These are phyloP conservation scores for Tetanocera ferruginea DNA, from an alignment of 2,888 invertebrate genomes.

Conservation along the genomic window DNA sequence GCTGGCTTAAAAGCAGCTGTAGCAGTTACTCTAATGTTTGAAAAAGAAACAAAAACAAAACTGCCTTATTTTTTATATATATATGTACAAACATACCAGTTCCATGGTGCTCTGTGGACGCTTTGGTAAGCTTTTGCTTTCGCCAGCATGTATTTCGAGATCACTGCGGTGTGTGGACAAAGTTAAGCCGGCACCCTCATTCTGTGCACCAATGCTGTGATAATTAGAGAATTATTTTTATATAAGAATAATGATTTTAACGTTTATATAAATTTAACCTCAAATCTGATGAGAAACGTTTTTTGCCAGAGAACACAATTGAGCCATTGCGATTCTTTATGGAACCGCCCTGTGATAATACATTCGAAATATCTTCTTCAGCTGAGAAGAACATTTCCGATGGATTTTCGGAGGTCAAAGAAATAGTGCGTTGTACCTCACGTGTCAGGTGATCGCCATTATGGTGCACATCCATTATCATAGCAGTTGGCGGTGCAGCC, in stretches of 20 bases:
- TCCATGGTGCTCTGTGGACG: constrained; percentile 70
- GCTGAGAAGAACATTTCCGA: constrained; percentile 95
- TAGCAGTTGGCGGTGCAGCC: constrained; percentile 3
- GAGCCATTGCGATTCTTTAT: constrained; percentile 67
- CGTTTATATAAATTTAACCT: constrained; percentile 54
- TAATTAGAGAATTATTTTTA: not conserved
- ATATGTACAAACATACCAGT: constrained; percentile 62
- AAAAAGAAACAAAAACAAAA: not conserved
- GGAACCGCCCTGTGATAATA: constrained; percentile 64
- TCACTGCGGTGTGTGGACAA: constrained; percentile 75
- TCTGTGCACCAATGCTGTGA: constrained; percentile 65
- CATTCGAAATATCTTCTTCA: constrained; percentile 82
- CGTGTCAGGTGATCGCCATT: constrained; percentile 64
- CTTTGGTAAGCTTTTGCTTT: constrained; percentile 71
- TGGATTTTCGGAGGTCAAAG: constrained; percentile 90
- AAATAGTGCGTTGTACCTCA: constrained; percentile 81
- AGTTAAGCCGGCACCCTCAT: constrained; percentile 62
- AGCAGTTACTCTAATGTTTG: not conserved
- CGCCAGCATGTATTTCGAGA: constrained; percentile 76
- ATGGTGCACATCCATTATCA: constrained; percentile 45
- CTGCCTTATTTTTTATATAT: not conserved
- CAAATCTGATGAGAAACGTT: constrained; percentile 69
- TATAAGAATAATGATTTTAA: not conserved
- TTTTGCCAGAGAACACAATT: constrained; percentile 67
- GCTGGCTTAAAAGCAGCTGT: constrained; percentile 32